A percentile compares a stretch with the other conserved stretches of the same genome.
phyloP scores from a whole-genome alignment of 2,888 invertebrate genomes.

The Tenthredo notha region DNA sequence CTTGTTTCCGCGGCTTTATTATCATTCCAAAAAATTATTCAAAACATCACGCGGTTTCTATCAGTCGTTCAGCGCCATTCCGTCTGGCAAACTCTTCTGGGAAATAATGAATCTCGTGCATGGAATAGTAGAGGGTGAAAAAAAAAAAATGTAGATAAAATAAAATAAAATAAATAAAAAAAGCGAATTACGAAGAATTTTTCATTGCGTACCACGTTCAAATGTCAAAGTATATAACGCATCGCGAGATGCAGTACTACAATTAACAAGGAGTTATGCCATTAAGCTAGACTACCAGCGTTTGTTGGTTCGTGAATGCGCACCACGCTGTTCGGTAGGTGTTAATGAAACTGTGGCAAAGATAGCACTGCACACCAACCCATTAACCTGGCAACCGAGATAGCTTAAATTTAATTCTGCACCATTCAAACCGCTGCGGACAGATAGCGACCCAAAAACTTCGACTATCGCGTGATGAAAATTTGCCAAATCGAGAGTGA shows the following conservation, averaged over 20 bases:
- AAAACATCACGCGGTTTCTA: neutral
- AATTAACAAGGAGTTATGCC: constrained; percentile 48
- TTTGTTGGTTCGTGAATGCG: constrained; percentile 40
- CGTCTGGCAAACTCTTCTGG: neutral
- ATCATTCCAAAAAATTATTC: neutral
- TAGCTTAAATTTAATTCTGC: constrained; percentile 49
- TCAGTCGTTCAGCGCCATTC: neutral
- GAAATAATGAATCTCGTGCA: neutral
- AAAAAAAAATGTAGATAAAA: neutral
- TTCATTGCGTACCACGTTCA: neutral
- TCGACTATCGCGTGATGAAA: constrained; percentile 39
- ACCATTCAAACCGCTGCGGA: constrained; percentile 37
- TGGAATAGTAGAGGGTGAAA: neutral
- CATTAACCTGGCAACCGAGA: constrained; percentile 49
- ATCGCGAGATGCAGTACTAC: neutral
- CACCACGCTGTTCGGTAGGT: constrained; percentile 25
- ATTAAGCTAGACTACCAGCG: constrained; percentile 20
- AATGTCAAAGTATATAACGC: neutral
- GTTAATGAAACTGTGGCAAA: constrained; percentile 51
- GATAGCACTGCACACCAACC: constrained; percentile 42
- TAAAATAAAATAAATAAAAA: neutral
- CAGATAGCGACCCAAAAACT: constrained; percentile 44
- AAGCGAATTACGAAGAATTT: neutral
- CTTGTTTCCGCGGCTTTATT: neutral
- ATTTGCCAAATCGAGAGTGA: constrained; percentile 50